Percentiles rank a stretch among this genome's conserved stretches.
phyloP scores from a whole-genome alignment of 92 coral and sea anemone genomes.

The Desmophyllum pertusum region DNA sequence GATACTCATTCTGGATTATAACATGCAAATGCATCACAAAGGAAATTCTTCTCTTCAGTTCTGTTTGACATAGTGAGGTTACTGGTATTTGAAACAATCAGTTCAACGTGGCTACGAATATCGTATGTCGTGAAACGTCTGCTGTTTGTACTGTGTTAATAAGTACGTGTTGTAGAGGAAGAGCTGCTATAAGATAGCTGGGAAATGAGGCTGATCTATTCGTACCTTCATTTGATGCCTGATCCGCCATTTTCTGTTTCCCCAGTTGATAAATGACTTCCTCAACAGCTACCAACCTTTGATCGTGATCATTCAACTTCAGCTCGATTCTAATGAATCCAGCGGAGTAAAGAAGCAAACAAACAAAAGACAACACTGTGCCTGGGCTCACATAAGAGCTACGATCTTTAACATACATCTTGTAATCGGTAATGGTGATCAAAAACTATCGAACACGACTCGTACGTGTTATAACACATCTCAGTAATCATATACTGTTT shows the following conservation, averaged over 20 bases:
- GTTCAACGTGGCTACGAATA: no score
- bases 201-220: no score
- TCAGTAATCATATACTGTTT: not conserved
- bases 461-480: not conserved
- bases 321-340: constrained; percentile 41
- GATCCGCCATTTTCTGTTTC: not conserved
- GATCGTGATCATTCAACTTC: constrained; percentile 20
- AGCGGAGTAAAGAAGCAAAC: constrained; percentile 25
- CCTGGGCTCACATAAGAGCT: not conserved
- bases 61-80: no score
- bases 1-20: no score
- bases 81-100: no score
- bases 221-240: not conserved
- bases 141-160: no score
- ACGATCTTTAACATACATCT: not conserved
- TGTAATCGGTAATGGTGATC: not conserved
- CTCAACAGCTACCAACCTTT: constrained; percentile 2
- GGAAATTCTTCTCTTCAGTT: no score
- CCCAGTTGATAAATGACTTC: not conserved
- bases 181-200: no score
- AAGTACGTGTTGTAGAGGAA: no score
- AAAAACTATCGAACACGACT: not conserved
- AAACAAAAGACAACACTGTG: constrained; percentile 20
- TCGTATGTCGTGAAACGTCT: no score
- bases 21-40: no score